A percentile compares a stretch with the other conserved stretches of the same genome.
Evolutionary conservation across 2,113 vertebrate genomes (phyloP).

Genomic region (Chloropsis cyanopogon): DNA sequence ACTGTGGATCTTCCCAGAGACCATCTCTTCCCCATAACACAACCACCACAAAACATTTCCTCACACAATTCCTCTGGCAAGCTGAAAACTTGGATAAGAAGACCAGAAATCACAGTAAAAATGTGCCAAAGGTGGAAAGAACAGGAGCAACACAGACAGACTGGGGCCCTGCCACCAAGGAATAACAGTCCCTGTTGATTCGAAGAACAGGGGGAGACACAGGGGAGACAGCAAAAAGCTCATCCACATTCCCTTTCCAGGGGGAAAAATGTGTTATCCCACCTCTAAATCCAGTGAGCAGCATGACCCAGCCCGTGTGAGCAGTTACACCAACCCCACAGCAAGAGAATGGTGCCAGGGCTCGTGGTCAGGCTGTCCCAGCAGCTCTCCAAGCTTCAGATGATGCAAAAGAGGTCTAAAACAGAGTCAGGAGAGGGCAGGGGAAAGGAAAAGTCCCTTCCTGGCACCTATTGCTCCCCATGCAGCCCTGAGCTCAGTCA

Average conservation of each 20-base stretch:
- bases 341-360: background rate
- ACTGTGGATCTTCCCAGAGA: background rate
- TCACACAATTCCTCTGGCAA: background rate
- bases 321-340: background rate
- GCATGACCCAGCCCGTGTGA: background rate
- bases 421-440: background rate
- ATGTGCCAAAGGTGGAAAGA: background rate
- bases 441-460: background rate
- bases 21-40: background rate
- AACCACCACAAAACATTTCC: background rate
- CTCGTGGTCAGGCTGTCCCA: rapidly evolving
- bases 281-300: background rate
- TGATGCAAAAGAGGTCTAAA: background rate
- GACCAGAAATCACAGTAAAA: background rate
- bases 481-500: background rate
- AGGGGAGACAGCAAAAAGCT: background rate
- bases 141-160: background rate
- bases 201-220: too few species aligned
- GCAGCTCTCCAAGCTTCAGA: background rate
- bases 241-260: background rate
- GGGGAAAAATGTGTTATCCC: rapidly evolving
- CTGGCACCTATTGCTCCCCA: too few species aligned
- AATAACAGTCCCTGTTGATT: too few species aligned
- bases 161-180: too few species aligned
- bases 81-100: background rate